Percentiles rank a stretch among this genome's conserved stretches.
These are phyloP conservation scores for Cygnus olor DNA, from an alignment of 2,797 vertebrate genomes.

Conservation along the genomic window DNA sequence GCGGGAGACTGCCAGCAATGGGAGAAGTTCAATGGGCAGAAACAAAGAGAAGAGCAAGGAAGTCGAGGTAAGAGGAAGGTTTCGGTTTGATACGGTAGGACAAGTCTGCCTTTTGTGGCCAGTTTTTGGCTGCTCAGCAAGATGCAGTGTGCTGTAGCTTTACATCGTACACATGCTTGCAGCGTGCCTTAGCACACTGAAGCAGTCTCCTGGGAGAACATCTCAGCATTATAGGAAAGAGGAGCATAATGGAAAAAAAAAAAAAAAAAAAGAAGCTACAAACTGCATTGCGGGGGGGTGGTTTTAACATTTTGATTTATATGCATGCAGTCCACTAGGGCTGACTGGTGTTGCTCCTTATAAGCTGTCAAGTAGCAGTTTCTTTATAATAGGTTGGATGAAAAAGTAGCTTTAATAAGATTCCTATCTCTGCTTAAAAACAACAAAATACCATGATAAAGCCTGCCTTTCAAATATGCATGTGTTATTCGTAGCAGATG, in stretches of 20 bases:
- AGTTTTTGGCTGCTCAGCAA: not conserved
- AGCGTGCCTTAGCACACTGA: not conserved
- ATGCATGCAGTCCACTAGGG: not conserved
- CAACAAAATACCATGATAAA: not conserved
- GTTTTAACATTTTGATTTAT: not conserved
- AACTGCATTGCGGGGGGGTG: not conserved
- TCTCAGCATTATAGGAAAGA: not conserved
- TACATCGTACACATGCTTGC: not conserved
- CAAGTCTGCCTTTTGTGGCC: not conserved
- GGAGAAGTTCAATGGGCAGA: slow-evolving; percentile 83
- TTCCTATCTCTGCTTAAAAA: not conserved
- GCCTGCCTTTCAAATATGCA: not conserved
- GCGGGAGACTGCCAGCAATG: slow-evolving; percentile 84
- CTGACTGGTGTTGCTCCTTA: not conserved
- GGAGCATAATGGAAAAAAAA: not conserved
- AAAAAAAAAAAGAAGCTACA: not conserved
- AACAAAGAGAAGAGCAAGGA: slow-evolving; percentile 90
- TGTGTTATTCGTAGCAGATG: not conserved
- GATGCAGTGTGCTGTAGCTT: fast-evolving
- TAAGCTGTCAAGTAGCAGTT: not conserved
- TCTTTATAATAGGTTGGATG: not conserved
- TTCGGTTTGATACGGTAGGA: not conserved
- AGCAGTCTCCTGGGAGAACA: not conserved
- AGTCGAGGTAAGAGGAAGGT: slow-evolving; percentile 82
- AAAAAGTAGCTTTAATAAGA: not conserved